Evolutionary conservation across 1,140 invertebrate genomes (phyloP).

Genomic region (Trachymyrmex septentrionalis): DNA sequence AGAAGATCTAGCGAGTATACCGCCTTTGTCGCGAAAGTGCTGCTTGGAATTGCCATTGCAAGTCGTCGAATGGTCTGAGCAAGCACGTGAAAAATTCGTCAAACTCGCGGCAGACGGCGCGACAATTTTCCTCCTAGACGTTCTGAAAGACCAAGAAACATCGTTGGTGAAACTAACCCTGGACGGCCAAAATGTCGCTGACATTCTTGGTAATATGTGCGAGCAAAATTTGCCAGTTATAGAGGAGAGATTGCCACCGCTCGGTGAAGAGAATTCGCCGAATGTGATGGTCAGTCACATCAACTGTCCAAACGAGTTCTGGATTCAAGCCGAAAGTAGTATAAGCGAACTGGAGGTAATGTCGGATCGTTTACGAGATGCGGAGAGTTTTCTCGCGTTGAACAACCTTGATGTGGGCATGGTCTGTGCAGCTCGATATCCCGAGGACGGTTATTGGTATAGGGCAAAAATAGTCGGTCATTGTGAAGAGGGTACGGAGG

Average conservation of each 20-base stretch:
- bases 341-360: conserved; percentile 87
- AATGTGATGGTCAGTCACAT: conserved; percentile 86
- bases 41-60: conserved; percentile 77
- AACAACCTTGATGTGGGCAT: conserved; percentile 86
- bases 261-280: conserved; percentile 81
- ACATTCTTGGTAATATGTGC: conserved; percentile 84
- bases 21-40: conserved; percentile 83
- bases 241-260: conserved; percentile 79
- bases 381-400: conserved; percentile 85
- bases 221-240: conserved; percentile 40
- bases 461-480: conserved; percentile 85
- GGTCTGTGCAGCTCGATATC: conserved; percentile 89
- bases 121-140: conserved; percentile 81
- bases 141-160: conserved; percentile 87
- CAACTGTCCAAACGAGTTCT: conserved; percentile 88
- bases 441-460: conserved; percentile 89
- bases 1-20: conserved; percentile 79
- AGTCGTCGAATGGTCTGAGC: conserved; percentile 78
- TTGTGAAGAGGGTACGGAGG: conserved; percentile 78
- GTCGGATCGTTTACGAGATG: conserved; percentile 86
- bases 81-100: conserved; percentile 77
- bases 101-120: conserved; percentile 80
- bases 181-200: conserved; percentile 88
- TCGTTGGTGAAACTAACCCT: conserved; percentile 90
- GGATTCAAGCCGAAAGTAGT: conserved; percentile 88